Base-by-base conservation (phyloP, 2,888 invertebrate genomes). In the Cheilosia variabilis region DNA sequence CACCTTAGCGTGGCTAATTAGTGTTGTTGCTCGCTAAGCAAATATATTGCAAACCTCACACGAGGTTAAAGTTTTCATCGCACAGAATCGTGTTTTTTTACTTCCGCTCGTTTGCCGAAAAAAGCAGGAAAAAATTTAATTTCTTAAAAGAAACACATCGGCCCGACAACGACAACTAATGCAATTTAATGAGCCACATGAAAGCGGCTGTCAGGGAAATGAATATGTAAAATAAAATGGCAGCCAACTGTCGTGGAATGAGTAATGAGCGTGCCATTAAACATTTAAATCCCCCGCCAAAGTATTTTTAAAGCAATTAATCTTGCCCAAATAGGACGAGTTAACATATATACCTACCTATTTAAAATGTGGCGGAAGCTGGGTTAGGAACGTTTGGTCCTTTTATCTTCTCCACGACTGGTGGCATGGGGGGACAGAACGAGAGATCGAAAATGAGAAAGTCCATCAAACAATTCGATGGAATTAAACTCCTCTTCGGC, bases 401-500 rank as follows among this genome's bases (percentile, higher is more conserved):
- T 37, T 37, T 37, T 13, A 10, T 37, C 4, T 37, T 37, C 37
- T 13, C 37, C 37, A 3, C 19, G 22, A 2, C 37, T 7, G 3
- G 19, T 31, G 27, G 27, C 43, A 17, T 15, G 13, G 10, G 45
- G 19, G 22, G 17, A 60, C 10, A 50, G 31, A 60, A 41, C 60
- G 75, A 66, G n/a, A 65, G 37, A 72, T 68, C 72, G 78, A 66
- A 73, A 58, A 37, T 27, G 24, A 50, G 57, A 68, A 68, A 66
- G 19, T 73, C 63, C 50, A 55, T 27, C 75, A 76, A 81, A 75
- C 81, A 81, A 81, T 75, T 68, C 62, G 55, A 65, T 22, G 41
- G 55, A 69, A 75, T 53, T 47, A 66, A 68, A 55, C 47, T 72
- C 77, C 65, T 82, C 45, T 65, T 73, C n/a, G 71, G 31, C 62